Evolutionary conservation across 2,888 invertebrate genomes (phyloP), one percentile per base, ranked within the genome.

Genomic region (Nephrocerus scutellatus): DNA sequence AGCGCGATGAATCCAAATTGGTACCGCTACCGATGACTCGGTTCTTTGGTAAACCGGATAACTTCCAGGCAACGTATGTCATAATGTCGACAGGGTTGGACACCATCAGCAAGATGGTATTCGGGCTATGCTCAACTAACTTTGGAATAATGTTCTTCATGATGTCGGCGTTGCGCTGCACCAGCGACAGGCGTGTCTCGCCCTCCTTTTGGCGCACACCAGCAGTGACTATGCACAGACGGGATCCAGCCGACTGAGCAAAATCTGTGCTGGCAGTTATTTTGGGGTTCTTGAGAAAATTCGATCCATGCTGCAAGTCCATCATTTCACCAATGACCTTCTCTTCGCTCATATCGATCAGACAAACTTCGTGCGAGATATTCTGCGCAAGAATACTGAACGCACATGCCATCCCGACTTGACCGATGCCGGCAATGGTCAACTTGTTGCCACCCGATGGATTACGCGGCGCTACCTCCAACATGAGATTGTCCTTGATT

Each of bases 11-110:
- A 66, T 93, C 92, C 49, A 93, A 71, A 66, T 88, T 89, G 7
- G 90, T 91, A 2, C 92, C 92, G 15, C 86, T 84, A 3, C 91
- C 90, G 54, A 93, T 78, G 26, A 91, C 84, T 12, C 82, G 76
- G 59, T 87, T 75, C 57, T 78, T 77, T 0, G 91, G 90, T 35
- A 92, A 70, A 1, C 88, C 86, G 44, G 87, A 84, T 22, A 91
- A 60, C 66, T 86, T 87, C 86, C 90, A 92, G 0, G 90, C 80
- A 3, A 89, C 83, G 62, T 85, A 88, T 0, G 90, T 85, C 52
- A 92, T 69, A 35, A 90, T 79, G 61, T 92, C 92, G 12, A 86
- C 87, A 1, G 92, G 91, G 66, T 90, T 91, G 46, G 85, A 82
- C 1, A 89, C 85, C 45, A 93, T 76, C 22, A 92, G 57, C 6